Evolutionary conservation across 2,888 invertebrate genomes (phyloP).

Genomic region (Caenorhabditis parvicauda): DNA sequence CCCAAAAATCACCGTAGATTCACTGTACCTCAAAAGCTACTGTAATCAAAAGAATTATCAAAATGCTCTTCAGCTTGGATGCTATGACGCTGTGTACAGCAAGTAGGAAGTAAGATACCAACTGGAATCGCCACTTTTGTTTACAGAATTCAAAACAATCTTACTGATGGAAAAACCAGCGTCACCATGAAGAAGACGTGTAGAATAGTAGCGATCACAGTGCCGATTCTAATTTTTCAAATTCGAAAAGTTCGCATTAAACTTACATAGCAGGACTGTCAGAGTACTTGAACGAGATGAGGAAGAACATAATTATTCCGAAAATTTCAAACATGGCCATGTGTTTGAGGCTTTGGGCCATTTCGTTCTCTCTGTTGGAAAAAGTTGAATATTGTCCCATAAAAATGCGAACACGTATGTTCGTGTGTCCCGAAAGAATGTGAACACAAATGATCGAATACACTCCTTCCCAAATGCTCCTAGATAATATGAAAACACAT

Average conservation of each 20-base stretch:
- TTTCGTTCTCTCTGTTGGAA: too few species aligned
- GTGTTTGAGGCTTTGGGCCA: too few species aligned
- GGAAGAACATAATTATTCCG: slow-evolving; percentile 42
- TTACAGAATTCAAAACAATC: background rate
- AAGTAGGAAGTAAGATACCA: slow-evolving; percentile 35
- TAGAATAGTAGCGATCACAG: slow-evolving; percentile 26
- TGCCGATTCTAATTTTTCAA: slow-evolving; percentile 32
- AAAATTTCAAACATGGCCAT: slow-evolving; percentile 35
- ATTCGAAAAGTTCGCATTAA: background rate
- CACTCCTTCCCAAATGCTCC: too few species aligned
- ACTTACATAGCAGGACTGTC: slow-evolving; percentile 30
- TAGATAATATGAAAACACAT: too few species aligned
- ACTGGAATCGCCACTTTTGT: background rate
- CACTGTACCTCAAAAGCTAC: slow-evolving; percentile 27
- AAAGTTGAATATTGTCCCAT: too few species aligned
- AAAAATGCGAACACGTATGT: too few species aligned
- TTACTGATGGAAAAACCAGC: slow-evolving; percentile 32
- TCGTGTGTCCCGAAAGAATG: too few species aligned
- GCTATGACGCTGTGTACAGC: slow-evolving; percentile 30
- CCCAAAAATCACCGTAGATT: background rate
- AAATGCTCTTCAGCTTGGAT: slow-evolving; percentile 24
- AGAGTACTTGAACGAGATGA: slow-evolving; percentile 46
- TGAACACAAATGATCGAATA: too few species aligned
- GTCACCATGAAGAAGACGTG: slow-evolving; percentile 34
- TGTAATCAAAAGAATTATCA: slow-evolving; percentile 29